Evolutionary conservation across 2,113 vertebrate genomes (phyloP), one percentile per base, ranked within the genome.

Genomic region (Nesoenas mayeri): DNA sequence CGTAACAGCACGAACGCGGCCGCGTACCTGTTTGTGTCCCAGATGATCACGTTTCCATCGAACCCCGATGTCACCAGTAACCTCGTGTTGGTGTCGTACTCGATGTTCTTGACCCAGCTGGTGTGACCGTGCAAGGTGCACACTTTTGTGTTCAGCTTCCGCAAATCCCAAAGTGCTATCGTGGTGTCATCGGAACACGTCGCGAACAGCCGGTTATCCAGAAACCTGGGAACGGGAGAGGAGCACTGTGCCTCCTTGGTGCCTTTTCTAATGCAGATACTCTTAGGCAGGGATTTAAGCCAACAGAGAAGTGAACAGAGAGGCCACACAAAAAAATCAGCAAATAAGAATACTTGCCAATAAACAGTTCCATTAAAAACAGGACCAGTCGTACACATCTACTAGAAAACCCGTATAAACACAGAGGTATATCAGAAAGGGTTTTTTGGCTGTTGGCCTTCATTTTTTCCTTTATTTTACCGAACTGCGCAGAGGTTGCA

Each of bases 71-170:
- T 99, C 91, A 99, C 99, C 20, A 99, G 98, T n/a, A 99, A 98
- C 48, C 99, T 98, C 0, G 99, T 99, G 97, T 99, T 99, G 85
- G 99, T 99, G 93, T 99, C 99, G 5, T 99, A 99, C 97, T 99
- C 99, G 2, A 99, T 99, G 97, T 99, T 99, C 98, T 99, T 99
- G 95, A 99, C 99, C 99, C 99, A 99, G 98, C 99, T 99, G 95
- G 99, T 99, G 89, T 99, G 99, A 57, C 99, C 99, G 11, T 99
- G 99, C 97, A 99, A 95, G 16, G 99, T 98, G 97, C 99, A 99
- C 54, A 99, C 99, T 97, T 99, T 99, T 19, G 98, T 98, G 92
- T 99, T 99, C 82, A 99, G 95, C 96, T 99, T 99, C 42, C 99
- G 98, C 77, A 99, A 97, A 92, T 99, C 99, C 99, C 99, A 99